A percentile compares a stretch with the other conserved stretches of the same genome.
phyloP scores from a whole-genome alignment of 2,888 invertebrate species.

The Stenodema calcarata region DNA sequence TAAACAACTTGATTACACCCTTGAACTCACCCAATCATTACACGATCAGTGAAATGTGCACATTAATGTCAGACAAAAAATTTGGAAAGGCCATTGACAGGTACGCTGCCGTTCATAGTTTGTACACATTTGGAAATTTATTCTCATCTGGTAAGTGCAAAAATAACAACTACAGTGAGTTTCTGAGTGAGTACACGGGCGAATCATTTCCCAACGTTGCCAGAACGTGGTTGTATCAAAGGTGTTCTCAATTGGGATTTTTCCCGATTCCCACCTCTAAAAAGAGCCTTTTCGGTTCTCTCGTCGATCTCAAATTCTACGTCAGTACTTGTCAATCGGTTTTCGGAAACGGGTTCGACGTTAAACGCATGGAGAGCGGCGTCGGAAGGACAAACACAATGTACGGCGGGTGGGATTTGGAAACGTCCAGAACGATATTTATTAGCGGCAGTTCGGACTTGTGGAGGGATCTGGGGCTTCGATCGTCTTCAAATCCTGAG shows the following conservation, averaged over 20 bases:
- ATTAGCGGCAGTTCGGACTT: slow-evolving; percentile 90
- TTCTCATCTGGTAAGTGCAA: neutral
- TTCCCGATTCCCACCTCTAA: slow-evolving; percentile 83
- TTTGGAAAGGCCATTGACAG: neutral
- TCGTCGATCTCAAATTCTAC: slow-evolving; percentile 79
- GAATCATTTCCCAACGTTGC: slow-evolving; percentile 61
- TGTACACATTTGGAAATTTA: neutral
- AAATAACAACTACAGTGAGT: neutral
- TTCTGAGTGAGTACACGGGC: neutral
- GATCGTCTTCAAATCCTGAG: slow-evolving; percentile 56
- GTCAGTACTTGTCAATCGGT: slow-evolving; percentile 82
- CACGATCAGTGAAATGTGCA: too few relatives aligned
- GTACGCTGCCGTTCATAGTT: slow-evolving; percentile 1
- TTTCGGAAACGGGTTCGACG: slow-evolving; percentile 77
- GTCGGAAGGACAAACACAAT: slow-evolving; percentile 76
- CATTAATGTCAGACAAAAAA: neutral
- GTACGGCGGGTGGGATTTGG: slow-evolving; percentile 78
- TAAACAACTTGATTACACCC: slow-evolving; percentile 70
- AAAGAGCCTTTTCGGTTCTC: slow-evolving; percentile 72
- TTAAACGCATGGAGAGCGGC: slow-evolving; percentile 68
- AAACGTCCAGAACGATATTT: slow-evolving; percentile 77
- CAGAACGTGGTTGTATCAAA: slow-evolving; percentile 92
- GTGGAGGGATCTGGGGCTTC: slow-evolving; percentile 83
- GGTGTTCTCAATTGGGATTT: slow-evolving; percentile 95
- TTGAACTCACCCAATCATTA: too few relatives aligned